Conservation (phyloP, 2,113 vertebrate species). For the Phodopus roborovskii region DNA sequence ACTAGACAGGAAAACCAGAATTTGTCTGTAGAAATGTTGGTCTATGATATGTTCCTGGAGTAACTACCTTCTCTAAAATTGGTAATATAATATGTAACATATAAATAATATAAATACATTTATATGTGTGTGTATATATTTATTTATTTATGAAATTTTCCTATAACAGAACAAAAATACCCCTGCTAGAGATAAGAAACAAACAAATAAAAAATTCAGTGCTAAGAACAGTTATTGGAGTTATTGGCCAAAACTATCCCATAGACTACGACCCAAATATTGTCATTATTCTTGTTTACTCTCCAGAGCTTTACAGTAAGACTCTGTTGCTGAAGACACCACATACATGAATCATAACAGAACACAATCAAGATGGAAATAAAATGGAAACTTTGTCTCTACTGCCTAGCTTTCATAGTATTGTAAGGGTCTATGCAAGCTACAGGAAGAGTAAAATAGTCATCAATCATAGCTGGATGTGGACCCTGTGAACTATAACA, state of each 20-base stretch:
- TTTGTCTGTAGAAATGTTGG: slow-evolving; percentile 49
- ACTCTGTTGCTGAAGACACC: not conserved
- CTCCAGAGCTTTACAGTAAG: not conserved
- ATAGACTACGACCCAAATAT: too few species aligned
- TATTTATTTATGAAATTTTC: not conserved
- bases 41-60: slow-evolving; percentile 57
- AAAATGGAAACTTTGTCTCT: not conserved
- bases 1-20: slow-evolving; percentile 43
- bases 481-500: not conserved
- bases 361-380: not conserved
- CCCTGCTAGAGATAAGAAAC: not conserved
- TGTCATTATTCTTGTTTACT: not conserved
- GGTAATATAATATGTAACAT: slow-evolving; percentile 59
- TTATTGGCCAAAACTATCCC: not conserved
- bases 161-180: not conserved
- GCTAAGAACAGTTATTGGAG: too few species aligned
- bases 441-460: not conserved
- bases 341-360: not conserved
- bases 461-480: not conserved
- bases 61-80: slow-evolving; percentile 72
- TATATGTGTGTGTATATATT: not conserved
- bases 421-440: not conserved
- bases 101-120: not conserved
- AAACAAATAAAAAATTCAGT: not conserved
- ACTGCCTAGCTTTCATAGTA: not conserved